A percentile compares a stretch with the other conserved stretches of the same genome.
These are phyloP conservation scores for Emys orbicularis DNA, from an alignment of 2,797 vertebrate species.

Conservation along the genomic window DNA sequence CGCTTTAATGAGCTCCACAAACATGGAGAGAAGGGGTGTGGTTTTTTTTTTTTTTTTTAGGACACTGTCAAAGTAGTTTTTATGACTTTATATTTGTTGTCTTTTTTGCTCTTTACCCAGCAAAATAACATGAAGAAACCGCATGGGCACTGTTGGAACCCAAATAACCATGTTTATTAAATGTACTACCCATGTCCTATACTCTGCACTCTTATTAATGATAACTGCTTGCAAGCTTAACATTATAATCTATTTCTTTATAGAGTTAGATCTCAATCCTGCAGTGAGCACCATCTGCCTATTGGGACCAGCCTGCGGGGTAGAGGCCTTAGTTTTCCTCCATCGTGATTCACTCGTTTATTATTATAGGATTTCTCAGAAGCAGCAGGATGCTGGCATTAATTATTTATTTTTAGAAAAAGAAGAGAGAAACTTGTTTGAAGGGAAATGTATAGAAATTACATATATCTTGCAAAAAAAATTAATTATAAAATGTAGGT, in stretches of 20 bases:
- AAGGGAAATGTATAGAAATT: conserved; percentile 25
- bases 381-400: neutral
- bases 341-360: neutral
- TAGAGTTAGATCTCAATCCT: neutral
- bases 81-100: neutral
- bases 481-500: conserved; percentile 40
- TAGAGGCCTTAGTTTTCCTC: neutral
- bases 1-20: neutral
- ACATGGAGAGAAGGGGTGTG: neutral
- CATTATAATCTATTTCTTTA: neutral
- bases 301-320: neutral
- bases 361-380: conserved; percentile 19
- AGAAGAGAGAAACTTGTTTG: neutral
- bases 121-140: conserved; percentile 6
- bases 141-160: neutral
- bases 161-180: neutral
- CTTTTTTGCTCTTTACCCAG: neutral
- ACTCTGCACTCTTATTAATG: conserved; percentile 19
- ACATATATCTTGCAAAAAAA: conserved; percentile 3
- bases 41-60: neutral
- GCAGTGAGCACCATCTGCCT: neutral
- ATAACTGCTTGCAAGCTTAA: conserved; percentile 10
- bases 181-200: neutral
- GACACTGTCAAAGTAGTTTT: neutral
- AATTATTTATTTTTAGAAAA: conserved; percentile 30